Evolutionary conservation across 2,797 vertebrate genomes (phyloP), one percentile per base, ranked within the genome.

Genomic region (Paedocypris micromegethes): DNA sequence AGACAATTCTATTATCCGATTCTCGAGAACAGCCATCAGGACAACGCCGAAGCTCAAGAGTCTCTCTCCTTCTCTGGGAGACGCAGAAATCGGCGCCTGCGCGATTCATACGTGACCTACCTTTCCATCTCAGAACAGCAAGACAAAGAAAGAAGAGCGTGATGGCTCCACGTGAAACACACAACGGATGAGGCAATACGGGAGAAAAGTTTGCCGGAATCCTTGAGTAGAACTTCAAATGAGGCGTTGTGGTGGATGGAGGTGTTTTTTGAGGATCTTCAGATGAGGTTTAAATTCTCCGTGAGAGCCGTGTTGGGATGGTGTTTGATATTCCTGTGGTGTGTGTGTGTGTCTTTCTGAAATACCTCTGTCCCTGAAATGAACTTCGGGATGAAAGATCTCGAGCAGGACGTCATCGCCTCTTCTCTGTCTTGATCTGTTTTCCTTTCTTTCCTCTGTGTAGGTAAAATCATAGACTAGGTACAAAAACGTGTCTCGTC

Each of bases 281-380:
- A 74, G 49, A 58, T 63, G 70, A 67, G 55, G 58, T 52, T 60
- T 56, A 63, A 65, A 73, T 67, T 72, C 66, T 72, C 50, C 37
- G 55, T 63, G 50, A 49, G 56, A 62, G 45, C 3, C 72, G 45
- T 68, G 76, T 72, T 70, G 52, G 68, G 65, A 78, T 72, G 72
- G 43, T 72, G 53, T 78, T 78, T 79, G 80, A 81, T 72, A 72
- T 76, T 59, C 39, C 48, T 52, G 54, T 58, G 53, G 9, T 58
- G 74, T 23, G 57, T 59, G 44, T 68, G 60, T 45, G 39, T 66
- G 68, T 51, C 69, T 72, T 23, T 38, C 52, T 72, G 58, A 67
- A 72, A 68, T 69, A 52, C 44, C 58, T 58, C 37, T 59, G 58
- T 77, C 61, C 69, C 72, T 66, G 23, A 39, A 48, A 48, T 79